A percentile compares a stretch with the other conserved stretches of the same genome.
These are phyloP conservation scores for Lota lota DNA, from an alignment of 2,113 vertebrate species.

Conservation along the genomic window DNA sequence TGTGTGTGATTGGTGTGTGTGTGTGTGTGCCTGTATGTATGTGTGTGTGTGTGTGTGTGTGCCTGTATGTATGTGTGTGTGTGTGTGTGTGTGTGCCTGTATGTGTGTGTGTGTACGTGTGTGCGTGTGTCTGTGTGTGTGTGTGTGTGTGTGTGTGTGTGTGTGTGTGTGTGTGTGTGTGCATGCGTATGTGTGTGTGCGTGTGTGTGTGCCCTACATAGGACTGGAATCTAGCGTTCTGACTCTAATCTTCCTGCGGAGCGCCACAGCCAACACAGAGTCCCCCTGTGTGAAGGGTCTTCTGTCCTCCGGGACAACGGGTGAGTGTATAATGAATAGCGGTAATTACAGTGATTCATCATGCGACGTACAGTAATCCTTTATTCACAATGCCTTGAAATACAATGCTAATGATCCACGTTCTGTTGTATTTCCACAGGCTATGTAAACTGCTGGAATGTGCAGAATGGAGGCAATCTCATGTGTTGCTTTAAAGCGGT, in stretches of 20 bases:
- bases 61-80: not conserved
- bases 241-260: conserved; percentile 63
- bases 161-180: not conserved
- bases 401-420: conserved; percentile 26
- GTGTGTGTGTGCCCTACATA: conserved; percentile 16
- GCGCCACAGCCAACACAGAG: conserved; percentile 33
- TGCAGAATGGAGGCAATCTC: conserved; percentile 50
- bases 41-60: not conserved
- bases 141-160: not conserved
- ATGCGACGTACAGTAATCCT: conserved; percentile 15
- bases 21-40: not conserved
- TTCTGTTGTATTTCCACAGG: conserved; percentile 34
- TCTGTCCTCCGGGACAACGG: conserved; percentile 62
- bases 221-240: conserved; percentile 59
- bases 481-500: conserved; percentile 71
- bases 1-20: not conserved
- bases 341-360: conserved; percentile 4
- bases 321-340: conserved; percentile 43
- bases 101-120: too few relatives aligned
- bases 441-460: conserved; percentile 72
- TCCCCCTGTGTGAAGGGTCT: conserved; percentile 52
- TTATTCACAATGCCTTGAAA: conserved; percentile 2
- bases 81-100: not conserved
- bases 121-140: not conserved
- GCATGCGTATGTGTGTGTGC: not conserved